phyloP scores from a whole-genome alignment of 92 coral and sea anemone species.

The Muricea muricata region DNA sequence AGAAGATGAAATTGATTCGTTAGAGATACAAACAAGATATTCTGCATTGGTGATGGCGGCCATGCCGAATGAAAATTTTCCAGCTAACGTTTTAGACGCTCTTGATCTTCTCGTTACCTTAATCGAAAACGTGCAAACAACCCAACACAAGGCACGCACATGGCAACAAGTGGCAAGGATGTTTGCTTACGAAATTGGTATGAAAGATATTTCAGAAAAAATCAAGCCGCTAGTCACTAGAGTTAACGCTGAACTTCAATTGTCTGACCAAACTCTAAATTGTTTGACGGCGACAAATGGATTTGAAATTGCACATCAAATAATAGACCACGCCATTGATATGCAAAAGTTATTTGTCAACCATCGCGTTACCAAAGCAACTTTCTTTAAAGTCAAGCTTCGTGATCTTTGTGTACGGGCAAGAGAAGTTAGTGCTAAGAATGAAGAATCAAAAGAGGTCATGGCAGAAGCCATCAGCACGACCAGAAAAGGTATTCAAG shows the following conservation, averaged over 20 bases:
- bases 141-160: slow-evolving; percentile 33
- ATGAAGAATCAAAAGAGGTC: slow-evolving; percentile 6
- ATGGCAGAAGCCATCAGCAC: slow-evolving; percentile 32
- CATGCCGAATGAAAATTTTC: slow-evolving; percentile 8
- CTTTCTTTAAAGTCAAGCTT: slow-evolving; percentile 45
- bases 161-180: slow-evolving; percentile 74
- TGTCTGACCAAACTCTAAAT: slow-evolving; percentile 1
- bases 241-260: slow-evolving; percentile 17
- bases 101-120: slow-evolving; percentile 36
- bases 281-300: slow-evolving; percentile 49
- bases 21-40: slow-evolving; percentile 40
- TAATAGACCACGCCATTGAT: slow-evolving; percentile 63
- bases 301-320: slow-evolving; percentile 68
- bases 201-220: slow-evolving; percentile 22
- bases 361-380: slow-evolving; percentile 64
- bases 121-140: slow-evolving; percentile 20
- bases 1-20: slow-evolving; percentile 17
- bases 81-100: not conserved
- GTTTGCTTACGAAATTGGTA: slow-evolving; percentile 71
- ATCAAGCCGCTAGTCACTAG: slow-evolving; percentile 8
- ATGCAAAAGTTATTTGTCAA: slow-evolving; percentile 55
- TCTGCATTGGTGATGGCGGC: slow-evolving; percentile 26
- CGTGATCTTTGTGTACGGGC: slow-evolving; percentile 45
- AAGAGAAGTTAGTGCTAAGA: not conserved
- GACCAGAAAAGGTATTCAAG: slow-evolving; percentile 45